Evolutionary conservation across 2,797 vertebrate species (phyloP), one percentile per base, ranked within the genome.

Genomic region (Choloepus didactylus): DNA sequence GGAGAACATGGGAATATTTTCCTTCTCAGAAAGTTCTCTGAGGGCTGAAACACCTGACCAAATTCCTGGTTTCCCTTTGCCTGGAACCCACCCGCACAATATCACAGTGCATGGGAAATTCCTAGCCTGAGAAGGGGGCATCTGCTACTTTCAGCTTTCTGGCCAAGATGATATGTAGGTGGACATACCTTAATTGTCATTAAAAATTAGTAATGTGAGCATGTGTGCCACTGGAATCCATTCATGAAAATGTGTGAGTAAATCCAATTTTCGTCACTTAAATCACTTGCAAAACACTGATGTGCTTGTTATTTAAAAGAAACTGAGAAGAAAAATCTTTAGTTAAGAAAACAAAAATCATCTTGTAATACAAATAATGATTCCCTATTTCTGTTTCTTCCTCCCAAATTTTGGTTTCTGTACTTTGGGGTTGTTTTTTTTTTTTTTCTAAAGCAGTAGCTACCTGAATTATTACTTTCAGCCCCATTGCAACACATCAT

Each of bases 31-130:
- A 89, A 91, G 35, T 41, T 88, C 72, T 84, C 49, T 66, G 23
- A 69, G 70, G 82, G 46, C 41, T 44, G 29, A 62, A 77, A 77
- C 54, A 76, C 12, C 2, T 38, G 80, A 35, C 12, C n/a, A 87
- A 82, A 88, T 15, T 62, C 49, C 35, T 80, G 23, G 21, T 31
- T 95, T 96, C 49, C 49, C 67, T 95, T 85, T 85, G 88, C 56
- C 56, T 41, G 29, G 15, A 35, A 10, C 18, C 49, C 1, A 56
- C 21, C 44, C 7, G 60, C 35, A 62, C 83, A 67, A 67, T 49
- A 12, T 44, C 51, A 41, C 1, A 6, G 27, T 49, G 6, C 41
- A 35, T 2, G 1, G 70, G 35, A 49, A 46, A 25, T 46, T 72
- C 16, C 73, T n/a, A 67, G 35, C 4, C 67, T 62, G 12, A 87